These are phyloP conservation scores for Rana temporaria DNA, from an alignment of 2,113 vertebrate genomes.

Conservation along the genomic window DNA sequence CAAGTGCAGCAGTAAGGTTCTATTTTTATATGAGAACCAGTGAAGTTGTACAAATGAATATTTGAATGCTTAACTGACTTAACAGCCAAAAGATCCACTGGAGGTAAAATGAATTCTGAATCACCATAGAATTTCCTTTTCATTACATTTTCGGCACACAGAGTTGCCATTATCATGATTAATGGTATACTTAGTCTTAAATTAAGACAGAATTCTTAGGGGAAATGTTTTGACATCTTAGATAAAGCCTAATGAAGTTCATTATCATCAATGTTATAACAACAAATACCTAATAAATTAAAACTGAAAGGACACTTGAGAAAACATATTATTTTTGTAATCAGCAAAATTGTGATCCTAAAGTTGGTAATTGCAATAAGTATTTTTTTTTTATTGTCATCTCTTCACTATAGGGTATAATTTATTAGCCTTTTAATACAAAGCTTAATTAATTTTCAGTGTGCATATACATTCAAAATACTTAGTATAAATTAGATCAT, in stretches of 20 bases:
- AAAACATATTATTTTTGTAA: slow-evolving; percentile 53
- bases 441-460: background rate
- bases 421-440: slow-evolving; percentile 4
- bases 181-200: slow-evolving; percentile 55
- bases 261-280: slow-evolving; percentile 66
- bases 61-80: background rate
- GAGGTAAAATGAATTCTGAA: slow-evolving; percentile 60
- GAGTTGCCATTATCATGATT: slow-evolving; percentile 62
- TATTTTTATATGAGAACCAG: background rate
- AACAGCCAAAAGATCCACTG: slow-evolving; percentile 1
- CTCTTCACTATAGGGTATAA: background rate
- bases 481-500: background rate
- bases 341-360: slow-evolving; percentile 24
- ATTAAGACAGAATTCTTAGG: slow-evolving; percentile 59
- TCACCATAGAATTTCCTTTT: slow-evolving; percentile 58
- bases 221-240: slow-evolving; percentile 57
- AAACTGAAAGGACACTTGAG: slow-evolving; percentile 60
- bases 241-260: slow-evolving; percentile 64
- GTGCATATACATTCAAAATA: background rate
- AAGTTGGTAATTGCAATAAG: slow-evolving; percentile 22
- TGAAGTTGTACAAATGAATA: background rate
- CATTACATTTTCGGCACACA: slow-evolving; percentile 58
- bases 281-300: slow-evolving; percentile 63
- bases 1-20: too few relatives aligned
- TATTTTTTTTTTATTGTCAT: slow-evolving; percentile 7